Base-by-base conservation (phyloP, 2,888 invertebrate genomes). In the Mythimna pallens region DNA sequence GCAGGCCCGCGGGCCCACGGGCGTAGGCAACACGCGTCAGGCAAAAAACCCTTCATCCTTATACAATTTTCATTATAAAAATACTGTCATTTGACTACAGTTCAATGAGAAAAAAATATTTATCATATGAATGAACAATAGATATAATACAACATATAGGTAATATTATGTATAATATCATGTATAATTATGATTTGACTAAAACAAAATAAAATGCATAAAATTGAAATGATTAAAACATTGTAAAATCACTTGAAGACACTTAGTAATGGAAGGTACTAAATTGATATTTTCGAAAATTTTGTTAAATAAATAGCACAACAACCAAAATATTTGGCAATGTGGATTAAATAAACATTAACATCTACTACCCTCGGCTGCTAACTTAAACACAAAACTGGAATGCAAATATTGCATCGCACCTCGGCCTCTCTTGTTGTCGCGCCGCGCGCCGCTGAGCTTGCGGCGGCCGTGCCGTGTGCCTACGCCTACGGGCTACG, bases 11-110 rank as follows among this genome's bases (percentile, higher is more conserved):
- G 65, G 20, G 47, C 62, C 62, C 62, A 10, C 25, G 65, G 79
- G 66, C 75, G 63, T 78, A 70, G 63, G 77, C 84, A 81, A 79
- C 86, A 78, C 85, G 78, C 90, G 90, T 89, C 92, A 88, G 91
- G 91, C 92, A 91, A 93, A 89, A 93, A 93, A 94, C 95, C 95
- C 94, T 95, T 94, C 93, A 87, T 92, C 90, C 94, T 92, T 94
- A 95, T 93, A 96, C 96, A 95, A 95, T 95, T 95, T 94, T 93
- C 94, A 90, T 94, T 96, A 96, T 89, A 96, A 96, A 96, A 96
- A 96, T 96, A 96, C 96, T 96, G 96, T 95, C 95, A 96, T 96
- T 96, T 96, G 96, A 96, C 96, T 96, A 96, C 95, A 95, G 95
- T 95, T 96, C 94, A 92, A 92, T 94, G 94, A 95, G 93, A 95